Evolutionary conservation across 2,113 vertebrate species (phyloP).

Genomic region (Balaeniceps rex): DNA sequence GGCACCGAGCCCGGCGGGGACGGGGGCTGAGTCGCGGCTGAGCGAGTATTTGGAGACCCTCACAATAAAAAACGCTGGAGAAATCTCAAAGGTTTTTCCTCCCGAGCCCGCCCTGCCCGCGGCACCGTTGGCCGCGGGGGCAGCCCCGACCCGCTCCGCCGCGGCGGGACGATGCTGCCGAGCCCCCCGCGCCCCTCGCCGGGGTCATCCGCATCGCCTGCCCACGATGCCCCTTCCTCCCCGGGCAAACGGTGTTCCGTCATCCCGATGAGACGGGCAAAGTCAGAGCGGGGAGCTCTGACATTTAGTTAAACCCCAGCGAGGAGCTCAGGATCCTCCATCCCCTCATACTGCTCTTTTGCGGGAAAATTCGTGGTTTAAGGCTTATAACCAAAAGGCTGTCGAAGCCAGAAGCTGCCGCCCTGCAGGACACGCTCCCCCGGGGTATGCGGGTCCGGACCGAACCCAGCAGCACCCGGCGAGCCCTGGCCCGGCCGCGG

Average conservation of each 20-base stretch:
- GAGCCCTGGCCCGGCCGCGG: not conserved
- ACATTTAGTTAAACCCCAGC: not conserved
- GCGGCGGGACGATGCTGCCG: not conserved
- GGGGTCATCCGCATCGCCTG: not conserved
- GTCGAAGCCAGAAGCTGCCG: not conserved
- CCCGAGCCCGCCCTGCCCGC: not conserved
- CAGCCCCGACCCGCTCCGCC: not conserved
- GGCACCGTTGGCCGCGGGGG: not conserved
- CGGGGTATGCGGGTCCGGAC: not conserved
- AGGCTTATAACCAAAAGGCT: not conserved
- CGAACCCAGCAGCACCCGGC: not conserved
- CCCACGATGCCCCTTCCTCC: not conserved
- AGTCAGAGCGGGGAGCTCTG: not conserved
- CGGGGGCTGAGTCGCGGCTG: not conserved
- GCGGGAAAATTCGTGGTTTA: rapidly evolving
- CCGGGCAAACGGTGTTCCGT: not conserved
- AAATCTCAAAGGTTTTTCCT: not conserved
- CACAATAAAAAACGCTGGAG: too few species aligned
- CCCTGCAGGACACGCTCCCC: not conserved
- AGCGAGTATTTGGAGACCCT: not conserved
- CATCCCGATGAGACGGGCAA: not conserved
- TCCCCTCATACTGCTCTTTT: rapidly evolving
- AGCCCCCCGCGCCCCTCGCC: not conserved
- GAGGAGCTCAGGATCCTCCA: not conserved
- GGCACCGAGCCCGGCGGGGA: not conserved